phyloP scores from a whole-genome alignment of 2,113 vertebrate genomes.

The Pyrgilauda ruficollis region DNA sequence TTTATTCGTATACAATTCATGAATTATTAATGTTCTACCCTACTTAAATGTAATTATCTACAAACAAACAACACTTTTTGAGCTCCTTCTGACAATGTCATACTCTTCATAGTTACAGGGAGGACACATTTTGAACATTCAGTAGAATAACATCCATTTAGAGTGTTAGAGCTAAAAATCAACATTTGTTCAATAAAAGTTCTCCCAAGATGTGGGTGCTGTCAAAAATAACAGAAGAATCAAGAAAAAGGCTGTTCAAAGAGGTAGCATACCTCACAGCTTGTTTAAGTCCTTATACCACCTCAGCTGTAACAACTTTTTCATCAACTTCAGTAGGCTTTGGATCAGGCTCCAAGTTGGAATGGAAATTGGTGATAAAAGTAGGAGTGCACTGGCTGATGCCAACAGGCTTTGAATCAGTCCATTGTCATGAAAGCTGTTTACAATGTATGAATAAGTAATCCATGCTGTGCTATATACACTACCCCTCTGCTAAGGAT shows the following conservation, averaged over 20 bases:
- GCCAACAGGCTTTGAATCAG: background rate
- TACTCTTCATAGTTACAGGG: background rate
- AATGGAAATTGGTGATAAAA: background rate
- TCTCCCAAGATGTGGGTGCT: background rate
- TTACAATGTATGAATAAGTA: background rate
- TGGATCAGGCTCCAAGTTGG: background rate
- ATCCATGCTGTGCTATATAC: background rate
- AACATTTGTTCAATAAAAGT: background rate
- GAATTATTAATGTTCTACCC: background rate
- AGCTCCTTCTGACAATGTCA: background rate
- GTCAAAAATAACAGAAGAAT: background rate
- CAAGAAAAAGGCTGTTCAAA: background rate
- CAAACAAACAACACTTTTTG: background rate
- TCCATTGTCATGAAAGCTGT: constrained; percentile 5
- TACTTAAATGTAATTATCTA: background rate
- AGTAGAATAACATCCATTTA: background rate
- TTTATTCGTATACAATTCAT: background rate
- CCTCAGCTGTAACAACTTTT: background rate
- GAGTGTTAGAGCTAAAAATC: background rate
- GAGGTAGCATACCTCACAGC: background rate
- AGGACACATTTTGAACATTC: background rate
- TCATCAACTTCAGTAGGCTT: background rate
- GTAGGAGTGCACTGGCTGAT: background rate
- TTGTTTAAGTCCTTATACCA: background rate
- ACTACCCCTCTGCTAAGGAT: background rate